Percentiles rank a stretch among this genome's conserved stretches.
These are phyloP conservation scores for Uloborus plumipes DNA, from an alignment of 2,888 invertebrate genomes.

Conservation along the genomic window DNA sequence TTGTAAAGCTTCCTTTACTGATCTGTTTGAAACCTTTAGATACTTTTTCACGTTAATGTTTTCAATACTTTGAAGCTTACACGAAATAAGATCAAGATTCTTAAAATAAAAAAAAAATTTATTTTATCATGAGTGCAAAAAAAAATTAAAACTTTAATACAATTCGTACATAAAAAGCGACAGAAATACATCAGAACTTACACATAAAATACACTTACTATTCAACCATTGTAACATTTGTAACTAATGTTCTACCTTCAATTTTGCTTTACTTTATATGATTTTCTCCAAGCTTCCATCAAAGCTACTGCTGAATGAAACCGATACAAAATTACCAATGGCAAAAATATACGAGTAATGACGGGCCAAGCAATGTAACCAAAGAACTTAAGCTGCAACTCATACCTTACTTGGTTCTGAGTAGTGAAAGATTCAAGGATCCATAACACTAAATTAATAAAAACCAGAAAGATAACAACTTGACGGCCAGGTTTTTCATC, in stretches of 20 bases:
- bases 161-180: too few relatives aligned
- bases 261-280: conserved; percentile 54
- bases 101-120: too few relatives aligned
- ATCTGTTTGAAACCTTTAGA: too few relatives aligned
- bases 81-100: too few relatives aligned
- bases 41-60: too few relatives aligned
- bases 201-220: too few relatives aligned
- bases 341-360: conserved; percentile 76
- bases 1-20: too few relatives aligned
- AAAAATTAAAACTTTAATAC: too few relatives aligned
- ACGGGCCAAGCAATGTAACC: conserved; percentile 78
- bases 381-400: conserved; percentile 76
- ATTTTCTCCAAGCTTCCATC: conserved; percentile 73
- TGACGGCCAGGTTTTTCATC: conserved; percentile 63
- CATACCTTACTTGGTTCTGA: conserved; percentile 77
- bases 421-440: conserved; percentile 78
- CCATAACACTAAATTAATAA: conserved; percentile 78
- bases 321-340: conserved; percentile 77
- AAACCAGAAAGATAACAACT: conserved; percentile 77
- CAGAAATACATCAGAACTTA: too few relatives aligned
- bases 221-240: background rate
- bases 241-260: background rate
- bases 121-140: too few relatives aligned
- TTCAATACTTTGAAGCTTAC: too few relatives aligned
- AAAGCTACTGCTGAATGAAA: conserved; percentile 77